Evolutionary conservation across 1,140 invertebrate genomes (phyloP), one percentile per base, ranked within the genome.

Genomic region (Micrasema minimum): DNA sequence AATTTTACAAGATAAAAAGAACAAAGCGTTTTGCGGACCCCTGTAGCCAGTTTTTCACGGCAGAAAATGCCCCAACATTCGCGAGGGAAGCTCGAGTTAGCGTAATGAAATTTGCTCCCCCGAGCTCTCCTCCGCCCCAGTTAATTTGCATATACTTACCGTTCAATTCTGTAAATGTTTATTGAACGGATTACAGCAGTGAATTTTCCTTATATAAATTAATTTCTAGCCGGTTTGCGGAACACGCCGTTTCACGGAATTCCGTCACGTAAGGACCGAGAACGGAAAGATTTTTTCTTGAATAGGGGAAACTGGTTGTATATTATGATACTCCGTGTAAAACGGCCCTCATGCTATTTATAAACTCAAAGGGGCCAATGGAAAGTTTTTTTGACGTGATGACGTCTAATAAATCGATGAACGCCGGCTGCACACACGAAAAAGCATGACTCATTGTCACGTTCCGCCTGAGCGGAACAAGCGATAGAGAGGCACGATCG

Each of bases 121-220:
- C 65, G 20, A 67, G 65, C 35, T 26, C 65, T 67, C 11, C 23
- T n/a, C 18, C 65, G 65, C 48, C 55, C 18, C 50, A 67, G 65
- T 67, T 67, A 67, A 67, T 67, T 67, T 67, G 65, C 65, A 67
- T 67, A 67, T 55, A 67, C 65, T 67, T 67, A 67, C 16, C 37
- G 65, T 67, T 67, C 65, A 67, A 67, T 67, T 55, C 50, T 51
- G 65, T 43, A 53, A 67, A 51, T 67, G 65, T 67, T 67, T 64
- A 64, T 64, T 64, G 59, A 64, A 64, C 23, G 59, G 59, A 64
- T 64, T 64, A 64, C 59, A 11, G 43, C 59, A 46, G 59, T 26
- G 59, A 64, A 46, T 64, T 48, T 64, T 64, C 43, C n/a, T 26
- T 31, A 64, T 64, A 64, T 64, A 64, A 64, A 64, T 64, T 64